These are phyloP conservation scores for Pseudomyrmex concolor DNA, from an alignment of 1,140 invertebrate genomes.

Conservation along the genomic window DNA sequence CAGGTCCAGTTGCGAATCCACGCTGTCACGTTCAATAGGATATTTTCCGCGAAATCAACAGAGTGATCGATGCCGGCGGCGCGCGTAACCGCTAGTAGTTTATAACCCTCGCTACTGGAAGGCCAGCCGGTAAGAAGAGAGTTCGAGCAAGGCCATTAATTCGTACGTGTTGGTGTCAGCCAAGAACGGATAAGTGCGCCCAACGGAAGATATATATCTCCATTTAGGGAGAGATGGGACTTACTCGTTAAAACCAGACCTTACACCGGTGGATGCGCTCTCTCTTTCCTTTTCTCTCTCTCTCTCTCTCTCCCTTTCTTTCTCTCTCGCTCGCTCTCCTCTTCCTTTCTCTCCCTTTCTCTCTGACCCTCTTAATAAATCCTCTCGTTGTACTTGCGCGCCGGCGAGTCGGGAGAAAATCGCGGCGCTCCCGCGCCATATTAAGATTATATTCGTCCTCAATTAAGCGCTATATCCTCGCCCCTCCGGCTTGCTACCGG, in stretches of 20 bases:
- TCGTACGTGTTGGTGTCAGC: slow-evolving; percentile 83
- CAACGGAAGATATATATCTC: slow-evolving; percentile 83
- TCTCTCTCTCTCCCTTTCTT: no score
- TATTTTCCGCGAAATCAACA: slow-evolving; percentile 44
- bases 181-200: slow-evolving; percentile 83
- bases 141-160: slow-evolving; percentile 81
- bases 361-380: slow-evolving; percentile 72
- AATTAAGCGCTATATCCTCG: slow-evolving; percentile 53
- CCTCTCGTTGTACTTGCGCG: slow-evolving; percentile 39
- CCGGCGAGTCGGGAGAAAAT: slow-evolving; percentile 16
- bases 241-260: slow-evolving; percentile 83
- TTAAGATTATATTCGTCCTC: slow-evolving; percentile 64
- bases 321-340: no score
- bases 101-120: slow-evolving; percentile 72
- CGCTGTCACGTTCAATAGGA: neutral
- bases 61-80: slow-evolving; percentile 68
- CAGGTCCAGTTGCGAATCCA: neutral
- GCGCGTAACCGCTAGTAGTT: slow-evolving; percentile 76
- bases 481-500: neutral
- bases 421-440: slow-evolving; percentile 36
- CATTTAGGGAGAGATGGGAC: slow-evolving; percentile 81
- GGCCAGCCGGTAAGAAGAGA: slow-evolving; percentile 63
- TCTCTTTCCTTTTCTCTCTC: no score
- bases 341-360: no score
- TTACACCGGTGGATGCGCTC: slow-evolving; percentile 64